These are phyloP conservation scores for Xerus rutilus DNA, from an alignment of 2,797 vertebrate genomes.

Conservation along the genomic window DNA sequence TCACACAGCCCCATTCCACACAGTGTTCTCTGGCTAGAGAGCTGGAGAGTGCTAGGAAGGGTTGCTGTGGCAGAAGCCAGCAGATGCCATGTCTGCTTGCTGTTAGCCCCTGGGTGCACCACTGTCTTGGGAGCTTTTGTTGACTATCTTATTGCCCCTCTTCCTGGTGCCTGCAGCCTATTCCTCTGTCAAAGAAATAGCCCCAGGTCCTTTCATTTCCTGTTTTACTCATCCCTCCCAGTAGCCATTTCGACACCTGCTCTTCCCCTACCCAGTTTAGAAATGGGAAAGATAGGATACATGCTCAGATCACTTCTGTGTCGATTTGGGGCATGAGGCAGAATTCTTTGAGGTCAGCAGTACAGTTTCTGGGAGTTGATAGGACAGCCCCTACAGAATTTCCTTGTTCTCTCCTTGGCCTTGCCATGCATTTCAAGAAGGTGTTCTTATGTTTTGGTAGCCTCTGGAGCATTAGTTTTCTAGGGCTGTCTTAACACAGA, in stretches of 20 bases:
- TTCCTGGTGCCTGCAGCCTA: background rate
- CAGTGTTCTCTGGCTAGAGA: background rate
- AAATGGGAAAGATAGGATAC: background rate
- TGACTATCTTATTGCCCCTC: background rate
- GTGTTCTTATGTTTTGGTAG: background rate
- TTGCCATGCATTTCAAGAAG: background rate
- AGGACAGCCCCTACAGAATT: background rate
- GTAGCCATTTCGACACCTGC: background rate
- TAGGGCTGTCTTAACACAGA: background rate
- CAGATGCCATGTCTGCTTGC: rapidly evolving
- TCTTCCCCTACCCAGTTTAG: background rate
- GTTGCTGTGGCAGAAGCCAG: background rate
- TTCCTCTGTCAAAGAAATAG: background rate
- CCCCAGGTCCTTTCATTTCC: background rate
- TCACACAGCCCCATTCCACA: background rate
- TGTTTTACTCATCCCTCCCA: background rate
- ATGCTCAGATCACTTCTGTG: background rate
- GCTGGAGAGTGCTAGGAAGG: rapidly evolving
- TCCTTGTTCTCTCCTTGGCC: background rate
- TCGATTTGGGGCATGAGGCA: background rate
- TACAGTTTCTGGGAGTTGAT: background rate
- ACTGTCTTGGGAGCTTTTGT: background rate
- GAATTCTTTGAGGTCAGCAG: background rate
- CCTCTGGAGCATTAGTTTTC: background rate
- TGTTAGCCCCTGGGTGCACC: rapidly evolving